Evolutionary conservation across 2,113 vertebrate genomes (phyloP).

Genomic region (Dolichallabes microphthalmus): DNA sequence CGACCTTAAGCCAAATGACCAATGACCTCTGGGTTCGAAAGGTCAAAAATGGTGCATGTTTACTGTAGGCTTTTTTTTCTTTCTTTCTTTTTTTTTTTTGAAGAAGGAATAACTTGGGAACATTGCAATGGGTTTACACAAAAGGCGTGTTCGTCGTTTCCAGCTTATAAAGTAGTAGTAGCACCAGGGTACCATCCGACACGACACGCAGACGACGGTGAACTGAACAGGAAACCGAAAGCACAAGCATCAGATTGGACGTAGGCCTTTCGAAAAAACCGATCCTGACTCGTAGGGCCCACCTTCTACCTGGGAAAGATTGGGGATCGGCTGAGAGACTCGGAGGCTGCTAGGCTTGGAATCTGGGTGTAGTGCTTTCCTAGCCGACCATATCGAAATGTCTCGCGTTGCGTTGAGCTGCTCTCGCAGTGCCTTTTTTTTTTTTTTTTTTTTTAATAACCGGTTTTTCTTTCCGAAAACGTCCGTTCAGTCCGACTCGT

Average conservation of each 20-base stretch:
- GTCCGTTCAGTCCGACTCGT: conserved; percentile 7
- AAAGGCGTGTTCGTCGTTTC: conserved; percentile 16
- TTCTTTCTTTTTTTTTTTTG: not conserved
- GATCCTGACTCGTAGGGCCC: conserved; percentile 28
- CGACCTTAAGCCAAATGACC: conserved; percentile 58
- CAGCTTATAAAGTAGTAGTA: not conserved
- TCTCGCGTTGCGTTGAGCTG: conserved; percentile 42
- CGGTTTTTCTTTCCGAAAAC: not conserved
- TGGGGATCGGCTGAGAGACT: too few relatives aligned
- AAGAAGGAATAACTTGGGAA: conserved; percentile 34
- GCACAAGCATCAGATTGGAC: conserved; percentile 41
- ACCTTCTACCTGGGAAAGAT: not conserved
- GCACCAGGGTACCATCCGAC: conserved; percentile 3
- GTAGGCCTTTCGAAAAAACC: not conserved
- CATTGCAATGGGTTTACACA: conserved; percentile 49
- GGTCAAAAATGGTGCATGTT: conserved; percentile 51
- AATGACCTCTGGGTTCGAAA: conserved; percentile 36
- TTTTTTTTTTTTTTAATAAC: too few relatives aligned
- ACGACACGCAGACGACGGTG: not conserved
- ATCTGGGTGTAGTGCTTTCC: conserved; percentile 17
- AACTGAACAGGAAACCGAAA: conserved; percentile 23
- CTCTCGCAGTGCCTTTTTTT: conserved; percentile 55
- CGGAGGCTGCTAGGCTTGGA: conserved; percentile 4
- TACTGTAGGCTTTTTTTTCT: conserved; percentile 45
- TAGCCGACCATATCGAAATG: conserved; percentile 14